A percentile compares a stretch with the other conserved stretches of the same genome.
Evolutionary conservation across 23 tunicate species (phyloP).

Genomic region (Phallusia fumigata): DNA sequence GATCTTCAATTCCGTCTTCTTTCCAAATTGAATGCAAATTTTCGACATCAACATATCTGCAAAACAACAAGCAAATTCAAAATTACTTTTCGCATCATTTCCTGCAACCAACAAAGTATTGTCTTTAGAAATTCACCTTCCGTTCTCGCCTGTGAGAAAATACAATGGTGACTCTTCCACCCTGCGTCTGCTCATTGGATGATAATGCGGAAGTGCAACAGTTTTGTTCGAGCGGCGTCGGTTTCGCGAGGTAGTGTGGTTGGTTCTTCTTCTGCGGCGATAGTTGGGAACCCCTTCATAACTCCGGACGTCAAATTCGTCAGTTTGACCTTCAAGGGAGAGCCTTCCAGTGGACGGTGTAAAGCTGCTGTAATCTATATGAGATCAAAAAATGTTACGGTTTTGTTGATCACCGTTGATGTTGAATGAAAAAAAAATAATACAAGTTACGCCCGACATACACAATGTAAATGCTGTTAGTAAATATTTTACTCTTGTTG

Average conservation of each 20-base stretch:
- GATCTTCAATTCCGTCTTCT: conserved; percentile 72
- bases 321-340: not conserved
- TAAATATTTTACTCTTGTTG: too few species aligned
- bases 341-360: not conserved
- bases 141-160: conserved; percentile 73
- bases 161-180: conserved; percentile 61
- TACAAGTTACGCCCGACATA: too few species aligned
- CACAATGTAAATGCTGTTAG: too few species aligned
- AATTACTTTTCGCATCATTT: too few species aligned
- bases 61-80: not conserved
- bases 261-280: conserved; percentile 51
- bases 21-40: conserved; percentile 51
- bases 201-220: conserved; percentile 84
- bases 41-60: conserved; percentile 65
- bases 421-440: too few species aligned
- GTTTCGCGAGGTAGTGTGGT: conserved; percentile 27
- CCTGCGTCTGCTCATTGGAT: conserved; percentile 60
- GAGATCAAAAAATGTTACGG: too few species aligned
- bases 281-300: conserved; percentile 49
- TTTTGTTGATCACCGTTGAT: too few species aligned
- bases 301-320: not conserved
- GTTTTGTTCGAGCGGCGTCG: conserved; percentile 40
- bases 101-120: too few species aligned
- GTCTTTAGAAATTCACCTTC: conserved; percentile 46
- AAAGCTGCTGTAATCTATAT: not conserved